Conservation (phyloP, 2,888 invertebrate species). For the Spodoptera picta region DNA sequence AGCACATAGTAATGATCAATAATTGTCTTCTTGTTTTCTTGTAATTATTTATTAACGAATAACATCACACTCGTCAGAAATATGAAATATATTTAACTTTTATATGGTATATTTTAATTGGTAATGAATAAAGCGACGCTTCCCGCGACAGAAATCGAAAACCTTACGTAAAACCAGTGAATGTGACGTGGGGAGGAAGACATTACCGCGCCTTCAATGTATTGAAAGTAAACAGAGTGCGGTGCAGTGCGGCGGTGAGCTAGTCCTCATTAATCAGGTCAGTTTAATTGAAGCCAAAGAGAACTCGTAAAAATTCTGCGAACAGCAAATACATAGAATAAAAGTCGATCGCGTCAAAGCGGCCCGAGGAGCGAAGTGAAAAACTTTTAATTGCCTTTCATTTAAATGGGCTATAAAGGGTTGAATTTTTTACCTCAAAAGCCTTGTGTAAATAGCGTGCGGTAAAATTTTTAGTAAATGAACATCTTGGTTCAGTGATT, state of each 20-base stretch:
- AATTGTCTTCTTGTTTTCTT: too few relatives aligned
- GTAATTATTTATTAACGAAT: too few relatives aligned
- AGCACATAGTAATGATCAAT: too few relatives aligned
- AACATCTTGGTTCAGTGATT: slow-evolving; percentile 44
- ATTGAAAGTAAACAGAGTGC: slow-evolving; percentile 8
- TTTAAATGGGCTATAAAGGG: slow-evolving; percentile 50
- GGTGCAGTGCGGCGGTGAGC: neutral
- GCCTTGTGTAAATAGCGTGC: slow-evolving; percentile 48
- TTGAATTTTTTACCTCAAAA: slow-evolving; percentile 43
- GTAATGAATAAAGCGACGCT: too few relatives aligned
- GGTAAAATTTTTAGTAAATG: slow-evolving; percentile 40
- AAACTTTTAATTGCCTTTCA: slow-evolving; percentile 61
- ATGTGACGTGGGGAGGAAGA: neutral
- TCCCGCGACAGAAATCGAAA: too few relatives aligned
- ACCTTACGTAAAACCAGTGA: too few relatives aligned
- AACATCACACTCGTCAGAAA: too few relatives aligned
- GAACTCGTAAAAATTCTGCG: slow-evolving; percentile 39
- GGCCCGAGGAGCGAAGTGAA: slow-evolving; percentile 50
- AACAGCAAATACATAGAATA: slow-evolving; percentile 45
- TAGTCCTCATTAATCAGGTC: slow-evolving; percentile 50
- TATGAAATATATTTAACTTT: too few relatives aligned
- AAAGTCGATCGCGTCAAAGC: slow-evolving; percentile 57
- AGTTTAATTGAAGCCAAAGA: slow-evolving; percentile 37
- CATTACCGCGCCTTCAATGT: slow-evolving; percentile 3
- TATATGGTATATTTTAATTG: too few relatives aligned